These are phyloP conservation scores for Cactoblastis cactorum DNA, from an alignment of 2,888 invertebrate species.

Conservation along the genomic window DNA sequence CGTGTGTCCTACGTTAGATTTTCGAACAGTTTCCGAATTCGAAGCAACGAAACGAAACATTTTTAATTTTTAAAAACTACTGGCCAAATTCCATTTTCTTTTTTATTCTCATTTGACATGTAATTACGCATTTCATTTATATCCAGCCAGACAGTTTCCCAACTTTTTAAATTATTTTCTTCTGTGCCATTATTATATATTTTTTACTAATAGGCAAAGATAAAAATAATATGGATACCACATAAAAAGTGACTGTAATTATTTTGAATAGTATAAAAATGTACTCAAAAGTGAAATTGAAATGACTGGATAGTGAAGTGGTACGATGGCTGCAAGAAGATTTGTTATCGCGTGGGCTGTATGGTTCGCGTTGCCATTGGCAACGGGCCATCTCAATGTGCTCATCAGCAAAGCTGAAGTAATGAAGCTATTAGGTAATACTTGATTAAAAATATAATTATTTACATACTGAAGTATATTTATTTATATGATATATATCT, in stretches of 20 bases:
- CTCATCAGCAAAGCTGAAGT: slow-evolving; percentile 90
- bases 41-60: neutral
- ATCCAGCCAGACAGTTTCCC: neutral
- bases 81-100: neutral
- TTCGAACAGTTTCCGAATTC: slow-evolving; percentile 7
- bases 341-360: slow-evolving; percentile 64
- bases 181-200: neutral
- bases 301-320: slow-evolving; percentile 57
- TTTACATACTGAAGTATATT: too few species aligned
- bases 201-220: slow-evolving; percentile 10
- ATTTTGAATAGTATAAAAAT: slow-evolving; percentile 35
- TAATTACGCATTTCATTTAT: neutral
- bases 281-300: slow-evolving; percentile 61
- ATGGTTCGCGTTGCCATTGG: slow-evolving; percentile 72
- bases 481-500: too few species aligned
- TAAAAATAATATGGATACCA: slow-evolving; percentile 35
- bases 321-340: slow-evolving; percentile 56
- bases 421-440: slow-evolving; percentile 88
- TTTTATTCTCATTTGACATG: neutral
- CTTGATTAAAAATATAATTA: slow-evolving; percentile 24
- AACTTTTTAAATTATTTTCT: neutral
- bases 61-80: neutral
- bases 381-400: slow-evolving; percentile 86
- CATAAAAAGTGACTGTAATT: slow-evolving; percentile 27
- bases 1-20: slow-evolving; percentile 26